Evolutionary conservation across 1,140 invertebrate genomes (phyloP).

Genomic region (Zaprionus davidi): DNA sequence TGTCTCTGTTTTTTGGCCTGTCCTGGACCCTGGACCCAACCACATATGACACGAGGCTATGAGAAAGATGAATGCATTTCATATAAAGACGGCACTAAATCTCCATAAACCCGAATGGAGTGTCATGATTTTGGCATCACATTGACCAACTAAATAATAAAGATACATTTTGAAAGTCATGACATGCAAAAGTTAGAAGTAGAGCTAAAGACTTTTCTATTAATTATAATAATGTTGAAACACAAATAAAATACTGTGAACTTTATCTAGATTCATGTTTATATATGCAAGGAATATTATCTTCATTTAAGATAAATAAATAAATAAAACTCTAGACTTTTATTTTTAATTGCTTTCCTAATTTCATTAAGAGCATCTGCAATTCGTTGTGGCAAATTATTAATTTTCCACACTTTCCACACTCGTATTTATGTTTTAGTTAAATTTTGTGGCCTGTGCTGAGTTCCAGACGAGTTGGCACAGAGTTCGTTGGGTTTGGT

Average conservation of each 20-base stretch:
- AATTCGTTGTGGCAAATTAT: neutral
- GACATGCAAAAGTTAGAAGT: neutral
- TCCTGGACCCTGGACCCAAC: slow-evolving; percentile 30
- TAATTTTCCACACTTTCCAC: neutral
- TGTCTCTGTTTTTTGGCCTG: slow-evolving; percentile 69
- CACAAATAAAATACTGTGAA: neutral
- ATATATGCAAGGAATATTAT: no score
- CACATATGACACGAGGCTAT: slow-evolving; percentile 27
- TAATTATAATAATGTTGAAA: neutral
- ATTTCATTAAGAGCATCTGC: neutral
- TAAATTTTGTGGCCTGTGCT: slow-evolving; percentile 19
- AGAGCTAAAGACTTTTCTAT: neutral
- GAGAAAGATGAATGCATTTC: slow-evolving; percentile 77
- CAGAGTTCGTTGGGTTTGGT: slow-evolving; percentile 9
- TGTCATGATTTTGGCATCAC: neutral
- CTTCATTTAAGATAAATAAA: no score
- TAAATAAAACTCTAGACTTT: neutral
- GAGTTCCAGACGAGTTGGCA: neutral
- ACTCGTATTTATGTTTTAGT: slow-evolving; percentile 21
- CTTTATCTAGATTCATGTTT: no score
- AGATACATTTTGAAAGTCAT: neutral
- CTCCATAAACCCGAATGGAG: slow-evolving; percentile 5
- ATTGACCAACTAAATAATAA: neutral
- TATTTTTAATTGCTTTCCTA: neutral
- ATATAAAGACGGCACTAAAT: slow-evolving; percentile 51